phyloP scores from a whole-genome alignment of 2,797 vertebrate species.

The Muscicapa striata region DNA sequence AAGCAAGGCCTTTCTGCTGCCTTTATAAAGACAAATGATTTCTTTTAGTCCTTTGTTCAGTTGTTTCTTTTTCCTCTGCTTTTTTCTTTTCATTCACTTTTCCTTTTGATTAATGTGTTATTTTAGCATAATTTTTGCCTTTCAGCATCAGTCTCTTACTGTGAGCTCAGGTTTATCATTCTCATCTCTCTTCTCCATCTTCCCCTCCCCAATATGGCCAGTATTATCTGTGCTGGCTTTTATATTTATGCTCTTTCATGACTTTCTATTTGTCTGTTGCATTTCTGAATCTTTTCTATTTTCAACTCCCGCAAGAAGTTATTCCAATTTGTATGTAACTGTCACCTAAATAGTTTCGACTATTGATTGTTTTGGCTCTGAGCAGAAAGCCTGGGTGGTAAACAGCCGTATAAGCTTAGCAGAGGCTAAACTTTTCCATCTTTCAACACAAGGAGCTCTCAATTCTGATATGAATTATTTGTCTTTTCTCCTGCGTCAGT shows the following conservation, averaged over 20 bases:
- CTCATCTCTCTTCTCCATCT: not conserved
- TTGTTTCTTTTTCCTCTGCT: not conserved
- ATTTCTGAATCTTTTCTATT: slow-evolving; percentile 22
- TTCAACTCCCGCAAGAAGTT: not conserved
- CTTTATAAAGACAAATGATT: slow-evolving; percentile 31
- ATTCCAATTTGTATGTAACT: slow-evolving; percentile 25
- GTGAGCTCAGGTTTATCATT: slow-evolving; percentile 61
- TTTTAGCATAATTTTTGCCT: slow-evolving; percentile 72
- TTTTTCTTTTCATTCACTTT: slow-evolving; percentile 57
- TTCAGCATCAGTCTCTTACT: slow-evolving; percentile 61
- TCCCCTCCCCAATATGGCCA: not conserved
- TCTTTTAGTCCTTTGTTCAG: slow-evolving; percentile 53
- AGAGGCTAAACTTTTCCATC: slow-evolving; percentile 41
- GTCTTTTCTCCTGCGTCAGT: not conserved
- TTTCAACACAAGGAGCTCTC: not conserved
- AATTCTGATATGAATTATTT: slow-evolving; percentile 29
- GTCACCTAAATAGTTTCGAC: slow-evolving; percentile 25
- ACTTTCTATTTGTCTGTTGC: slow-evolving; percentile 21
- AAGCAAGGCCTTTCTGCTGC: slow-evolving; percentile 6
- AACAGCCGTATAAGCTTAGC: not conserved
- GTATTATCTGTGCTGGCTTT: slow-evolving; percentile 2
- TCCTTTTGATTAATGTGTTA: slow-evolving; percentile 70
- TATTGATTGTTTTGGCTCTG: slow-evolving; percentile 30
- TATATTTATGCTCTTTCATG: slow-evolving; percentile 19
- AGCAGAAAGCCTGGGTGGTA: slow-evolving; percentile 32